Evolutionary conservation across 2,113 vertebrate genomes (phyloP).

Genomic region (Caranx melampygus): DNA sequence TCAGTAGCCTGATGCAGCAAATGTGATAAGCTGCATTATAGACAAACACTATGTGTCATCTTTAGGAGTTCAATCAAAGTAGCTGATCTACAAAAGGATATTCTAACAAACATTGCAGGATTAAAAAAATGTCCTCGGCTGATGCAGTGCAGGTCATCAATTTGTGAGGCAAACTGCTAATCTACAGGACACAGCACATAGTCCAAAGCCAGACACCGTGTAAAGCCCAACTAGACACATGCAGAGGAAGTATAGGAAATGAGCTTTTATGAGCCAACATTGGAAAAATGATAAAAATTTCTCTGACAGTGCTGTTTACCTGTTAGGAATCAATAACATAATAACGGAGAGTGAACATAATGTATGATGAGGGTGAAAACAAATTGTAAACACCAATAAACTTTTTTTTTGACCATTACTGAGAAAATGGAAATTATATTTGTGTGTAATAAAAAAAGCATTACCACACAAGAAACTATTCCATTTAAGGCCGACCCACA

Average conservation of each 20-base stretch:
- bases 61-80: not conserved
- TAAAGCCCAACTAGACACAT: conserved; percentile 43
- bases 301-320: conserved; percentile 73
- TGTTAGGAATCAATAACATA: conserved; percentile 80
- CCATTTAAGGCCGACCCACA: conserved; percentile 71
- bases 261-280: conserved; percentile 70
- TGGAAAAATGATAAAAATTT: conserved; percentile 80
- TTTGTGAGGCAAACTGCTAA: not conserved
- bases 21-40: not conserved
- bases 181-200: not conserved
- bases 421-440: conserved; percentile 80
- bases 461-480: conserved; percentile 65
- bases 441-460: conserved; percentile 79
- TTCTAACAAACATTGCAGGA: not conserved
- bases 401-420: conserved; percentile 59
- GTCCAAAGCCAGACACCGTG: not conserved
- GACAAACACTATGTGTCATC: not conserved
- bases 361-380: conserved; percentile 74
- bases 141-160: not conserved
- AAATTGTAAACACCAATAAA: conserved; percentile 77
- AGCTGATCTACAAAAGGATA: not conserved
- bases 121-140: not conserved
- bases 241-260: conserved; percentile 70
- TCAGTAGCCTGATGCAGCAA: not conserved
- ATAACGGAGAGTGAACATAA: conserved; percentile 76